Evolutionary conservation across 2,888 invertebrate genomes (phyloP).

Genomic region (Sphecodes monilicornis): DNA sequence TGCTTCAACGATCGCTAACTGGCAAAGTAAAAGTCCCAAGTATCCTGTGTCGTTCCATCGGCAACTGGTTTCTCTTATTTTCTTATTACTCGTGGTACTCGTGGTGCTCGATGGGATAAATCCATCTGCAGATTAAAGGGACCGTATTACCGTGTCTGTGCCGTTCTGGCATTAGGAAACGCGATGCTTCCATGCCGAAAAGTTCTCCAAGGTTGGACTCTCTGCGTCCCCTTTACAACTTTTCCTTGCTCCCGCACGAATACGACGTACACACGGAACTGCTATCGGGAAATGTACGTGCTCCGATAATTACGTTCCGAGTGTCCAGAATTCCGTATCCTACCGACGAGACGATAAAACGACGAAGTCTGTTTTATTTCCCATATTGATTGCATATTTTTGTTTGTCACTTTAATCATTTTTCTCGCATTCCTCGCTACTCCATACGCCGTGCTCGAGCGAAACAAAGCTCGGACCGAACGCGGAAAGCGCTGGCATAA

Average conservation of each 20-base stretch:
- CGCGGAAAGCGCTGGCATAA: no score
- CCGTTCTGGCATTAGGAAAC: no score
- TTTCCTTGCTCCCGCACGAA: neutral
- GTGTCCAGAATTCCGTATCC: neutral
- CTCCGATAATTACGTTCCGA: neutral
- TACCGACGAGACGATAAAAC: neutral
- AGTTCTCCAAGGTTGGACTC: neutral
- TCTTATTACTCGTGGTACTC: neutral
- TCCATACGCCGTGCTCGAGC: neutral
- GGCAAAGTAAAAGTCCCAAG: neutral
- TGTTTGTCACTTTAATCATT: neutral
- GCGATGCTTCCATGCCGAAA: neutral
- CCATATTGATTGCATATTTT: neutral
- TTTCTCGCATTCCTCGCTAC: neutral
- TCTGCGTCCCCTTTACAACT: neutral
- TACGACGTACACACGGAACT: neutral
- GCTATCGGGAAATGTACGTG: neutral
- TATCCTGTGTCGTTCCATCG: neutral
- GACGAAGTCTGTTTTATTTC: neutral
- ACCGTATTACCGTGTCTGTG: neutral
- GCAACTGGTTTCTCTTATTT: neutral
- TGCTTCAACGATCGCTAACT: slow-evolving; percentile 1
- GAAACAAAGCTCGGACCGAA: neutral
- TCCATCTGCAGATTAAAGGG: neutral
- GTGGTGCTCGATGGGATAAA: neutral